These are phyloP conservation scores for Hozukius guyotensis DNA, from an alignment of 2,797 vertebrate species.

Conservation along the genomic window DNA sequence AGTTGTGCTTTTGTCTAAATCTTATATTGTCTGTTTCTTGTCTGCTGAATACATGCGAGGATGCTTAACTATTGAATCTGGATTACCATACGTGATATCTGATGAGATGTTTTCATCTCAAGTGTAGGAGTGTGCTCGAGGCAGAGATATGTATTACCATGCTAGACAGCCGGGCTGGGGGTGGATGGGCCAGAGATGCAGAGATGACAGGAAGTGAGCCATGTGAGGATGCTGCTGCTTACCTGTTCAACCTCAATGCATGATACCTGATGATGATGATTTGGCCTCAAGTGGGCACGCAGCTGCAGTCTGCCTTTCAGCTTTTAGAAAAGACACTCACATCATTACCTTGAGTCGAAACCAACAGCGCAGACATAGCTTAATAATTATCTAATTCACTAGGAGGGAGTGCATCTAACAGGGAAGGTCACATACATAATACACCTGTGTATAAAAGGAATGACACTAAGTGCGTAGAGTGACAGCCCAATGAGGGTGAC, in stretches of 20 bases:
- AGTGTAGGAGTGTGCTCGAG: slow-evolving; percentile 57
- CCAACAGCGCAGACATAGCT: slow-evolving; percentile 29
- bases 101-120: slow-evolving; percentile 50
- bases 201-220: slow-evolving; percentile 55
- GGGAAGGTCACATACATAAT: slow-evolving; percentile 25
- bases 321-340: slow-evolving; percentile 29
- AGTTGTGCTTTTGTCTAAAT: slow-evolving; percentile 39
- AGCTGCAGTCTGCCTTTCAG: slow-evolving; percentile 49
- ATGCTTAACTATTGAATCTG: slow-evolving; percentile 51
- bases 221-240: slow-evolving; percentile 33
- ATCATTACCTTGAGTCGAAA: slow-evolving; percentile 38
- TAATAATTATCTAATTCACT: slow-evolving; percentile 38
- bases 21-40: slow-evolving; percentile 22
- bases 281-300: slow-evolving; percentile 38
- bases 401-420: slow-evolving; percentile 10
- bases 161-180: slow-evolving; percentile 43
- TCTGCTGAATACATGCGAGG: slow-evolving; percentile 34
- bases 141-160: slow-evolving; percentile 47
- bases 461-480: slow-evolving; percentile 1
- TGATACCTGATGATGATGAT: slow-evolving; percentile 32
- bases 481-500: background rate
- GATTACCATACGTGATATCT: slow-evolving; percentile 55
- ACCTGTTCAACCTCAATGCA: slow-evolving; percentile 58
- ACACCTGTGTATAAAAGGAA: slow-evolving; percentile 16
- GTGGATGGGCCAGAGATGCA: slow-evolving; percentile 43